Conservation (phyloP, 2,113 vertebrate genomes). For the Rattus rattus region DNA sequence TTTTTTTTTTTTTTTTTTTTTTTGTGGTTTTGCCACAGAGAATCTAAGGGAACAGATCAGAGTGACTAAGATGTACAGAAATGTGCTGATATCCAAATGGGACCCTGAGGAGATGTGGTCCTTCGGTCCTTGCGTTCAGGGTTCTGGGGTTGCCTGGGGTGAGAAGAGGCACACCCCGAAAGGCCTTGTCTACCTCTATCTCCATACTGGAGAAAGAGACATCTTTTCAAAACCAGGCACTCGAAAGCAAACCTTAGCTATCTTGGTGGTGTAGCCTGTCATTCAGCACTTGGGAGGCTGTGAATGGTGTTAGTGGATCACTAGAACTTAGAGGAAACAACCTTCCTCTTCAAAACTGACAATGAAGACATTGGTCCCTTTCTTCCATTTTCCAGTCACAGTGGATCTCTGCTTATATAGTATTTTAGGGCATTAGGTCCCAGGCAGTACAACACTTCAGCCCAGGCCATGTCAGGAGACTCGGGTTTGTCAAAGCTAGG, state of each 20-base stretch:
- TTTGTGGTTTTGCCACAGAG: neutral
- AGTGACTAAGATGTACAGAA: neutral
- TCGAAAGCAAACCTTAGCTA: neutral
- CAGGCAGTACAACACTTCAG: neutral
- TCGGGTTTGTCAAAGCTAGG: neutral
- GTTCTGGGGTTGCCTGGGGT: neutral
- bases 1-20: too few species aligned
- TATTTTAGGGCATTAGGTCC: neutral
- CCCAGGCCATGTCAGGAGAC: neutral
- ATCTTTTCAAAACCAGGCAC: slow-evolving; percentile 88
- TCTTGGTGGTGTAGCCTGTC: neutral
- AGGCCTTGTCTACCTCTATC: neutral
- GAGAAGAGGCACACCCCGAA: neutral
- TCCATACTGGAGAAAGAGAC: neutral
- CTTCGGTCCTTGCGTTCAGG: neutral
- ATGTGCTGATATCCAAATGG: neutral
- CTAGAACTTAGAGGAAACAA: neutral
- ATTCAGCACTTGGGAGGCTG: neutral
- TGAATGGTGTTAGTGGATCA: neutral
- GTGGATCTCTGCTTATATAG: neutral
- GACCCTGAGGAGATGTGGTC: neutral
- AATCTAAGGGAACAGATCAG: neutral
- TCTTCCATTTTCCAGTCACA: neutral
- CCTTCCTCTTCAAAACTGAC: neutral
- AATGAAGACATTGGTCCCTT: too few species aligned